These are phyloP conservation scores for Xenus cinereus DNA, from an alignment of 2,113 vertebrate species.

Conservation along the genomic window DNA sequence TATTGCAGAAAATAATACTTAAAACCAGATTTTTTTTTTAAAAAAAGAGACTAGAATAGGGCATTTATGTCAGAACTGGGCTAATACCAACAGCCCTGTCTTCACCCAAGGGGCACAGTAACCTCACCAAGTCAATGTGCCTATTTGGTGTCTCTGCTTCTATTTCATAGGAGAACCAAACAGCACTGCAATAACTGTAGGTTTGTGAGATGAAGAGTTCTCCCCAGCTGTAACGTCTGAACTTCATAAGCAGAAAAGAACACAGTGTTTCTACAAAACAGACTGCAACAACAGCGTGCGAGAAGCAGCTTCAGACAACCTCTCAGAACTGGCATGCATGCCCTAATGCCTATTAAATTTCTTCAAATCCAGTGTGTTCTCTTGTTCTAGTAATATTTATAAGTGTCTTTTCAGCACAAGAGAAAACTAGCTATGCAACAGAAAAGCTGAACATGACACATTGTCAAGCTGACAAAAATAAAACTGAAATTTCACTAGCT, in stretches of 20 bases:
- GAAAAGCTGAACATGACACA: neutral
- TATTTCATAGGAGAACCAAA: neutral
- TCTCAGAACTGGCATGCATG: neutral
- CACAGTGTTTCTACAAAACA: neutral
- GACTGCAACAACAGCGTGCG: neutral
- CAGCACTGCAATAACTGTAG: neutral
- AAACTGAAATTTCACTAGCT: neutral
- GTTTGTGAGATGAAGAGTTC: neutral
- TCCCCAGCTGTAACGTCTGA: neutral
- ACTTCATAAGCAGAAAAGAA: neutral
- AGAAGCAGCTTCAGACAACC: neutral
- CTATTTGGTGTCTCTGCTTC: neutral
- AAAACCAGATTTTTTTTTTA: neutral
- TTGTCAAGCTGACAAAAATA: neutral
- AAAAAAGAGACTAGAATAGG: neutral
- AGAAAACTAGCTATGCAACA: neutral
- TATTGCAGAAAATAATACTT: neutral
- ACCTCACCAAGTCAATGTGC: neutral
- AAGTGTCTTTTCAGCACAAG: neutral
- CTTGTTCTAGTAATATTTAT: neutral
- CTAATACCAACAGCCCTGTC: neutral
- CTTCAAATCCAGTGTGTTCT: neutral
- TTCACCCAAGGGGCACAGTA: neutral
- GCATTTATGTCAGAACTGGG: neutral
- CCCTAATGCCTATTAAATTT: neutral